phyloP scores from a whole-genome alignment of 2,888 invertebrate species.

The Gandaritis pyraliata region DNA sequence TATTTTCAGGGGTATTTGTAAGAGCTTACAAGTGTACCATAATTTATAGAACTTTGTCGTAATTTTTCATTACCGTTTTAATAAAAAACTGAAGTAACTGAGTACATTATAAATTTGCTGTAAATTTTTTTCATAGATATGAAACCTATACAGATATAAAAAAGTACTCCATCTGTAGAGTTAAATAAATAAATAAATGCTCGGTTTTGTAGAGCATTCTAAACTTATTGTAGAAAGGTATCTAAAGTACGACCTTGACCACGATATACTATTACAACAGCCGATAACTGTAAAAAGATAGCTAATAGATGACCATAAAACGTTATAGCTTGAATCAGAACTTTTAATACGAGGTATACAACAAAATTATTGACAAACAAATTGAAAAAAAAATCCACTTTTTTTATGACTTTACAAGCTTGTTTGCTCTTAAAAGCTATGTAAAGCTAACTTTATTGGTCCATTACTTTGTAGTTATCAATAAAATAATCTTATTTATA shows the following conservation, averaged over 20 bases:
- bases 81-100: too few species aligned
- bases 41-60: too few species aligned
- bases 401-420: conserved; percentile 51
- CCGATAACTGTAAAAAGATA: conserved; percentile 23
- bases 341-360: conserved; percentile 36
- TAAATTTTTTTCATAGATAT: too few species aligned
- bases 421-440: conserved; percentile 46
- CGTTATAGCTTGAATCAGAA: conserved; percentile 36
- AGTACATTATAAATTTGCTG: too few species aligned
- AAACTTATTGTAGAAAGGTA: too few species aligned
- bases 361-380: conserved; percentile 49
- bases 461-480: conserved; percentile 54
- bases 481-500: conserved; percentile 50
- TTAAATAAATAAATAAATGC: too few species aligned
- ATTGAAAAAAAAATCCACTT: conserved; percentile 46
- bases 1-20: too few species aligned
- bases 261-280: conserved; percentile 8
- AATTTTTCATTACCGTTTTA: too few species aligned
- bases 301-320: conserved; percentile 36
- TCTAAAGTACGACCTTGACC: neutral
- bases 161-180: too few species aligned
- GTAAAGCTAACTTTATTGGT: conserved; percentile 53
- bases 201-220: too few species aligned
- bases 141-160: too few species aligned
- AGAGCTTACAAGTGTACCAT: too few species aligned